A percentile compares a stretch with the other conserved stretches of the same genome.
Evolutionary conservation across 1,140 invertebrate species (phyloP).

Genomic region (Dreissena polymorpha): DNA sequence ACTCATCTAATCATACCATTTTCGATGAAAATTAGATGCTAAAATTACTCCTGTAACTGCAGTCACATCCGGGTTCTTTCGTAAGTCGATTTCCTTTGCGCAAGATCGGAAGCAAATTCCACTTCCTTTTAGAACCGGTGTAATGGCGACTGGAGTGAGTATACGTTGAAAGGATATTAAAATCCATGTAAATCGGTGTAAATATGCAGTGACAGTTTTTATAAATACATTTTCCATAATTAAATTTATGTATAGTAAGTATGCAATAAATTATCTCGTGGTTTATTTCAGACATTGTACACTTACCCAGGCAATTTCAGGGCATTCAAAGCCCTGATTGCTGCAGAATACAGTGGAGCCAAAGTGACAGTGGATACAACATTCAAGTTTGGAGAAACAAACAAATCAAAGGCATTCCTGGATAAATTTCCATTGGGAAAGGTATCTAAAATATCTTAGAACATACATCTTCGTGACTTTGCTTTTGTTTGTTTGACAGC

Average conservation of each 20-base stretch:
- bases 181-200: conserved; percentile 17
- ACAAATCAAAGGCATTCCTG: conserved; percentile 91
- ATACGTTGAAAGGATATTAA: conserved; percentile 34
- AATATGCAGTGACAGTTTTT: background rate
- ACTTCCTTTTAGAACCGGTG: conserved; percentile 70
- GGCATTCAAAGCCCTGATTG: conserved; percentile 93
- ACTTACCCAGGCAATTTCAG: conserved; percentile 98
- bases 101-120: conserved; percentile 63
- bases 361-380: conserved; percentile 89
- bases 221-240: too few relatives aligned
- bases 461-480: conserved; percentile 5
- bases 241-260: too few relatives aligned
- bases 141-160: conserved; percentile 84
- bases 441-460: conserved; percentile 83
- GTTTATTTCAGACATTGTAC: conserved; percentile 92
- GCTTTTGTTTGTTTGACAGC: background rate
- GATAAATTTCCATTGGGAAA: conserved; percentile 97
- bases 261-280: conserved; percentile 70
- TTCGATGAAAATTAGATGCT: conserved; percentile 56
- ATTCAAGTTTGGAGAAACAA: conserved; percentile 96
- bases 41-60: conserved; percentile 53
- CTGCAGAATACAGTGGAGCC: conserved; percentile 95
- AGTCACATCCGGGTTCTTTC: conserved; percentile 63
- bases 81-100: conserved; percentile 26
- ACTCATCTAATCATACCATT: conserved; percentile 29